Base-by-base conservation (phyloP, 2,797 vertebrate genomes). In the Peromyscus attwateri region DNA sequence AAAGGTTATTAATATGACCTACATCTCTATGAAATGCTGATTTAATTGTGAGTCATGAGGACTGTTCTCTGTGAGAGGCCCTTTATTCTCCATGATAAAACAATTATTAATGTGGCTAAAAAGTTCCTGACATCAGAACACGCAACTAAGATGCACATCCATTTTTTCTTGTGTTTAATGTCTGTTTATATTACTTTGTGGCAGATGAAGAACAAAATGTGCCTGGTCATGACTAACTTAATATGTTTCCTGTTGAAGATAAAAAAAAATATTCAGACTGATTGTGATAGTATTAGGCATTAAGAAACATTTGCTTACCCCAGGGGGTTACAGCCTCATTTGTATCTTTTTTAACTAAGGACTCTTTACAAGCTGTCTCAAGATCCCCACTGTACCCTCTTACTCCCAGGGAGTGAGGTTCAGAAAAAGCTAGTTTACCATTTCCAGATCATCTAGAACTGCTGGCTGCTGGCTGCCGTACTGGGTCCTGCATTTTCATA, bases 151-250 rank as follows among this genome's bases (percentile, higher is more conserved):
- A 89, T 84, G 8, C 43, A 0, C 46, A 43, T 57, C 57, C 57
- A 5, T 62, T 95, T 83, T 83, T 83, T 68, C 62, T 40, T 57
- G 60, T 60, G n/a, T 49, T 75, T 82, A 21, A 23, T 62, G 17
- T 85, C 40, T 80, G 80, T 94, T 96, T 55, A 75, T 93, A 79
- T 94, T 94, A 95, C 94, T 96, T 88, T 95, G 95, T 97, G 92
- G 57, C 92, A 87, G 68, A 92, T 62, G 66, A 52, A 89, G 93
- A 95, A 95, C 90, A 92, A 91, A 92, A 81, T 84, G 91, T 91
- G 60, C 73, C 49, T 2, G 23, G 80, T 57, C 73, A 62, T 66
- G 70, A 71, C 89, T 93, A 43, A 88, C 37, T 92, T n/a, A 83
- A 31, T 81, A 77, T 60, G 80, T 85, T 96, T 96, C 91, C 29